Evolutionary conservation across 2,797 vertebrate genomes (phyloP).

Genomic region (Hypotaenidia okinawae): DNA sequence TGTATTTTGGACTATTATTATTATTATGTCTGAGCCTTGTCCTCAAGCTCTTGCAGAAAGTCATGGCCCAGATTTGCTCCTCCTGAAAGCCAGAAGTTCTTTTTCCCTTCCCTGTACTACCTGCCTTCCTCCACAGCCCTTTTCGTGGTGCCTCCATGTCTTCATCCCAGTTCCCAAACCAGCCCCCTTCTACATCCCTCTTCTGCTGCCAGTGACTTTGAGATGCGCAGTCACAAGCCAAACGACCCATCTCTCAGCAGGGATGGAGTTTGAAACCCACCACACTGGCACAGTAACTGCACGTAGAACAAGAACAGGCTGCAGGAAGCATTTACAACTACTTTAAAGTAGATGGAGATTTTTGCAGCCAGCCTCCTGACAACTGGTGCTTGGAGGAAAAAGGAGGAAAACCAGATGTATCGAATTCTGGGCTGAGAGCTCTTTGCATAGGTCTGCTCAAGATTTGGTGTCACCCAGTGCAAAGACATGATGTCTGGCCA

Average conservation of each 20-base stretch:
- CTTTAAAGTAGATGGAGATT: not conserved
- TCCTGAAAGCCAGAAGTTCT: not conserved
- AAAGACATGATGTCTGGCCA: not conserved
- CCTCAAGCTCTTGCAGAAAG: not conserved
- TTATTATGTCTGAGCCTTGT: not conserved
- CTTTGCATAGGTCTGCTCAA: not conserved
- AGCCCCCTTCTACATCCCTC: not conserved
- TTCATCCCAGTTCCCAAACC: not conserved
- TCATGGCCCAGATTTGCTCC: not conserved
- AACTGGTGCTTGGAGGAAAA: not conserved
- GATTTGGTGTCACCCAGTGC: not conserved
- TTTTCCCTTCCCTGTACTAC: not conserved
- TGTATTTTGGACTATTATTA: not conserved
- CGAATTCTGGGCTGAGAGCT: not conserved
- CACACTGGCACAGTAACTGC: not conserved
- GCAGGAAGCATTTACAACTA: not conserved
- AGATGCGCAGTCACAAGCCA: not conserved
- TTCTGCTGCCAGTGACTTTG: not conserved
- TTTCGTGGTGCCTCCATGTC: not conserved
- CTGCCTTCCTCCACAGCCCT: not conserved
- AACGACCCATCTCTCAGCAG: not conserved
- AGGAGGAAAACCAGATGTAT: not conserved
- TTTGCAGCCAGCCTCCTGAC: slow-evolving; percentile 7
- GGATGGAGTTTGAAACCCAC: not conserved
- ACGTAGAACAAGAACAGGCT: not conserved